phyloP scores from a whole-genome alignment of 2,888 invertebrate species.

The Drosophila vallismaia region DNA sequence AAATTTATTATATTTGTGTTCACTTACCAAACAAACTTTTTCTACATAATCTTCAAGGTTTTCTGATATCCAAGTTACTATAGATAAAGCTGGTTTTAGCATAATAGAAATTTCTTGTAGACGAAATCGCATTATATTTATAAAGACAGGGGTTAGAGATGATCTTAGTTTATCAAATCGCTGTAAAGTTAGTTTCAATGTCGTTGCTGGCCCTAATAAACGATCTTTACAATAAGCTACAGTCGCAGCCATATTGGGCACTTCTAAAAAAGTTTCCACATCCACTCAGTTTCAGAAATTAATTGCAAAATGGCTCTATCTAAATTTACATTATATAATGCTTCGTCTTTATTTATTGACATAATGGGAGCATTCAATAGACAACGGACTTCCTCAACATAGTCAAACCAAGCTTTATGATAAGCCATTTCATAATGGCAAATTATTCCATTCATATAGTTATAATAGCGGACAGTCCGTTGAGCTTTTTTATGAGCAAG shows the following conservation, averaged over 20 bases:
- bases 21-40: conserved; percentile 82
- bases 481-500: conserved; percentile 88
- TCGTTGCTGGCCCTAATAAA: conserved; percentile 29
- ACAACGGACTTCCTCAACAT: conserved; percentile 88
- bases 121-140: conserved; percentile 88
- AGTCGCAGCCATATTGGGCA: conserved; percentile 91
- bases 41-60: conserved; percentile 83
- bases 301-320: conserved; percentile 89
- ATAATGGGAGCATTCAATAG: conserved; percentile 88
- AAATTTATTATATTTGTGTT: too few species aligned
- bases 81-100: conserved; percentile 90
- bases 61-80: conserved; percentile 92
- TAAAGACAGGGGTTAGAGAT: conserved; percentile 85
- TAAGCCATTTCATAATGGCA: conserved; percentile 93
- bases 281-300: conserved; percentile 91
- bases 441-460: conserved; percentile 91
- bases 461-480: conserved; percentile 90
- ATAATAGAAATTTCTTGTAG: conserved; percentile 88
- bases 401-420: conserved; percentile 91
- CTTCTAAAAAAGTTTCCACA: conserved; percentile 90
- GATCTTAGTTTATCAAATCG: conserved; percentile 86
- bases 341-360: conserved; percentile 86
- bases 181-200: conserved; percentile 84
- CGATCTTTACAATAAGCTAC: conserved; percentile 90
- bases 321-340: conserved; percentile 88